Evolutionary conservation across 2,888 invertebrate species (phyloP).

Genomic region (Phragmatobia fuliginosa): DNA sequence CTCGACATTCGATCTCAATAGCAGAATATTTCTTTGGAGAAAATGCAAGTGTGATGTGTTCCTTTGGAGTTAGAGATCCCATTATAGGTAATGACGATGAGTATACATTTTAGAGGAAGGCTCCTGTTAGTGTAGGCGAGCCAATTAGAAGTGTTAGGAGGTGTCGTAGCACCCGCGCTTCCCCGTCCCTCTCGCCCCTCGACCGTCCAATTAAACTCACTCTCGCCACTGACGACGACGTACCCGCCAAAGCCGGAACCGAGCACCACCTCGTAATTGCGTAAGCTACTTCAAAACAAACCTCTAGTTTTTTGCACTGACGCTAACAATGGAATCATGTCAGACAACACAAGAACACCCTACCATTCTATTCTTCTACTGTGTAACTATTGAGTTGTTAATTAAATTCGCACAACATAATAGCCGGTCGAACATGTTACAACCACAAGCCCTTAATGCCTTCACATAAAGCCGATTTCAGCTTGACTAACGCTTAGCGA

Average conservation of each 20-base stretch:
- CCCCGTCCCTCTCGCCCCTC: slow-evolving; percentile 57
- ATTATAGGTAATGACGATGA: slow-evolving; percentile 74
- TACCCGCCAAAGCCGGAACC: slow-evolving; percentile 56
- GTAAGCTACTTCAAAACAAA: slow-evolving; percentile 83
- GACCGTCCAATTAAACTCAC: slow-evolving; percentile 81
- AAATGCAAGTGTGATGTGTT: slow-evolving; percentile 66
- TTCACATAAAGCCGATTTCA: slow-evolving; percentile 64
- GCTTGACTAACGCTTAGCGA: slow-evolving; percentile 55
- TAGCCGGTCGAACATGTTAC: slow-evolving; percentile 42
- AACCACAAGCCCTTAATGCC: slow-evolving; percentile 55
- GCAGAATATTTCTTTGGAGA: slow-evolving; percentile 46
- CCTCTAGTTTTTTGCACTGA: slow-evolving; percentile 76
- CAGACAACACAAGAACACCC: slow-evolving; percentile 80
- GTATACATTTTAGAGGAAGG: slow-evolving; percentile 73
- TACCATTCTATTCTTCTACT: slow-evolving; percentile 70
- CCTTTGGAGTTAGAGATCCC: slow-evolving; percentile 56
- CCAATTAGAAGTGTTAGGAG: slow-evolving; percentile 83
- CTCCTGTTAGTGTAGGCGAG: slow-evolving; percentile 77
- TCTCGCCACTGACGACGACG: slow-evolving; percentile 57
- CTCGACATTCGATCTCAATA: slow-evolving; percentile 41
- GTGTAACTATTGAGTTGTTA: slow-evolving; percentile 83
- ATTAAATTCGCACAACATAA: slow-evolving; percentile 83
- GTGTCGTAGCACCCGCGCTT: slow-evolving; percentile 48
- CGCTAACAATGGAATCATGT: slow-evolving; percentile 83
- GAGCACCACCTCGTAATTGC: slow-evolving; percentile 78